Evolutionary conservation across 92 coral and sea anemone genomes (phyloP).

Genomic region (Desmophyllum pertusum): DNA sequence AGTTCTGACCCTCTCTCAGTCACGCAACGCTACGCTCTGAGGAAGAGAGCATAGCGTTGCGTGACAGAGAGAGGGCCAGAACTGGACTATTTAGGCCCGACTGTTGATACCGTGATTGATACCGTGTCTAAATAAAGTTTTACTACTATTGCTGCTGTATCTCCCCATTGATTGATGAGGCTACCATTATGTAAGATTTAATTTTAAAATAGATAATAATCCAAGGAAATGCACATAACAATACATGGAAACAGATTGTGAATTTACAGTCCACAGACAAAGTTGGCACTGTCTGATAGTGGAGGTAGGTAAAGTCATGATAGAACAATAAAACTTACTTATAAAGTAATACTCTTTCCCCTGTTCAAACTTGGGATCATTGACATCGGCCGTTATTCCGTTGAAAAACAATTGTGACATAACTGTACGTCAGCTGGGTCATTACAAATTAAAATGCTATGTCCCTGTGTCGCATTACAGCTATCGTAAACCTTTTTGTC

Average conservation of each 20-base stretch:
- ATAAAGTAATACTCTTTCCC: slow-evolving; percentile 79
- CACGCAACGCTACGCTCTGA: too few relatives aligned
- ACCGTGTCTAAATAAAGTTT: too few relatives aligned
- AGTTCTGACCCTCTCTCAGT: too few relatives aligned
- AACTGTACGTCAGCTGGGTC: slow-evolving; percentile 36
- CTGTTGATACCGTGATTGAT: too few relatives aligned
- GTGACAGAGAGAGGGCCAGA: too few relatives aligned
- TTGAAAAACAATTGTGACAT: slow-evolving; percentile 64
- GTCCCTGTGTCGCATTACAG: slow-evolving; percentile 48
- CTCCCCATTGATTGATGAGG: neutral
- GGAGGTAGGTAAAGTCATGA: neutral
- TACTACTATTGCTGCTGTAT: too few relatives aligned
- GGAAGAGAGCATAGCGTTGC: too few relatives aligned
- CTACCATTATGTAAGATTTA: neutral
- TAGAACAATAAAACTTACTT: slow-evolving; percentile 54
- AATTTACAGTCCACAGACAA: neutral
- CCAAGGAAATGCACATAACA: neutral
- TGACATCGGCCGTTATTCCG: slow-evolving; percentile 39
- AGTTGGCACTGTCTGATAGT: neutral
- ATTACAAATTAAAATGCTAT: slow-evolving; percentile 34
- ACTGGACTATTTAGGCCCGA: too few relatives aligned
- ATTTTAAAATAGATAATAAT: neutral
- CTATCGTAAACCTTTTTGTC: slow-evolving; percentile 66
- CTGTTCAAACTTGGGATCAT: slow-evolving; percentile 43
- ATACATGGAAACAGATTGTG: neutral